phyloP scores from a whole-genome alignment of 2,888 invertebrate species.

The Parnassius apollo region DNA sequence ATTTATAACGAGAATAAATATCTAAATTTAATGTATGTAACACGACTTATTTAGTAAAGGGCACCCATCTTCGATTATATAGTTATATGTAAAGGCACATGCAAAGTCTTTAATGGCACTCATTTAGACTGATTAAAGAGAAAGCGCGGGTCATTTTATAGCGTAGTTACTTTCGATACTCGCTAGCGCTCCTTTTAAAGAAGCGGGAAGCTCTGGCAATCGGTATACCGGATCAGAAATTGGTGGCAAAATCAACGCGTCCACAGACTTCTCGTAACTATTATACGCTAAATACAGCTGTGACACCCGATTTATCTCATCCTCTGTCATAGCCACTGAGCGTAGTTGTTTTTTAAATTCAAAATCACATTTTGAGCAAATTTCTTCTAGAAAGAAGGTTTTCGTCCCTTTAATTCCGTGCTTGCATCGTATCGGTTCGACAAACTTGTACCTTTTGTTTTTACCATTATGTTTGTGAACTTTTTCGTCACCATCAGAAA shows the following conservation, averaged over 20 bases:
- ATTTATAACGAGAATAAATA: constrained; percentile 22
- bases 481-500: constrained; percentile 48
- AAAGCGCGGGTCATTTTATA: constrained; percentile 41
- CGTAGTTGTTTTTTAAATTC: constrained; percentile 63
- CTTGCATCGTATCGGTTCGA: constrained; percentile 57
- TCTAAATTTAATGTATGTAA: constrained; percentile 4
- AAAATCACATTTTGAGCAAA: constrained; percentile 63
- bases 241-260: constrained; percentile 62
- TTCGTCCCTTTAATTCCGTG: constrained; percentile 47
- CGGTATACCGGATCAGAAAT: constrained; percentile 65
- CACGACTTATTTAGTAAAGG: not conserved
- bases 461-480: constrained; percentile 34
- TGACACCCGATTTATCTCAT: constrained; percentile 62
- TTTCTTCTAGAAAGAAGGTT: constrained; percentile 50
- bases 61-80: constrained; percentile 6
- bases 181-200: constrained; percentile 56
- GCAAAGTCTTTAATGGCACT: constrained; percentile 35
- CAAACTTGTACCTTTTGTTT: constrained; percentile 55
- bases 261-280: constrained; percentile 61
- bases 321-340: constrained; percentile 60
- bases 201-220: constrained; percentile 60
- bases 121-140: constrained; percentile 15
- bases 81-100: constrained; percentile 12
- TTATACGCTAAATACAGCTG: constrained; percentile 60
- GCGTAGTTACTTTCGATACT: constrained; percentile 54